Evolutionary conservation across 2,797 vertebrate species (phyloP), one percentile per base, ranked within the genome.

Genomic region (Catharus ustulatus): DNA sequence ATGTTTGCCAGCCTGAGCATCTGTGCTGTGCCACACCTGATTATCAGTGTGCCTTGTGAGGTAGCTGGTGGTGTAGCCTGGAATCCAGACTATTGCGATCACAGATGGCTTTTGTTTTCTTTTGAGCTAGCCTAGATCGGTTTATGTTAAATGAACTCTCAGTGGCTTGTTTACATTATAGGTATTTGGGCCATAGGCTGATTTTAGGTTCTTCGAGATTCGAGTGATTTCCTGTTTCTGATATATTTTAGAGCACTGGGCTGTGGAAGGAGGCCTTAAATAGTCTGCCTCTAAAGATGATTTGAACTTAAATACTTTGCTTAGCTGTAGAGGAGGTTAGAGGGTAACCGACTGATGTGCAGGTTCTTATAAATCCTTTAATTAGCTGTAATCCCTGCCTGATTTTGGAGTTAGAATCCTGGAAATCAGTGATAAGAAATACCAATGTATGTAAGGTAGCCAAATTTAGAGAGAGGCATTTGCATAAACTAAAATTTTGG

Each of bases 161-260:
- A 62, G 34, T 75, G 72, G 11, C 58, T 89, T 95, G 82, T 95
- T 96, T 96, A 93, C 68, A 26, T 71, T 58, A 34, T 36, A 77
- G 54, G 64, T 85, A 3, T 90, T 85, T 75, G 84, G 51, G 69
- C 84, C 32, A 75, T 61, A 81, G 75, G 38, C 72, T 87, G 89
- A 48, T 51, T 96, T 78, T 6, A 84, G 36, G 69, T 94, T 94
- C 78, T 91, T 91, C 26, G 90, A 95, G 62, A 91, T 91, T 93
- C 85, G 45, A 87, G 87, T 95, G 90, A 89, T 85, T 96, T 95
- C 92, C 95, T 95, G 89, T 95, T 93, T 94, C 89, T 95, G 91
- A 63, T 93, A 55, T 83, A 64, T 85, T 93, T 74, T 85, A 84
- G 75, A 64, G 57, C 46, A 64, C 5, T 7, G n/a, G 26, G 67